These are phyloP conservation scores for Apostichopus japonicus DNA, from an alignment of 35 echinoderm and acorn worm species.

Conservation along the genomic window DNA sequence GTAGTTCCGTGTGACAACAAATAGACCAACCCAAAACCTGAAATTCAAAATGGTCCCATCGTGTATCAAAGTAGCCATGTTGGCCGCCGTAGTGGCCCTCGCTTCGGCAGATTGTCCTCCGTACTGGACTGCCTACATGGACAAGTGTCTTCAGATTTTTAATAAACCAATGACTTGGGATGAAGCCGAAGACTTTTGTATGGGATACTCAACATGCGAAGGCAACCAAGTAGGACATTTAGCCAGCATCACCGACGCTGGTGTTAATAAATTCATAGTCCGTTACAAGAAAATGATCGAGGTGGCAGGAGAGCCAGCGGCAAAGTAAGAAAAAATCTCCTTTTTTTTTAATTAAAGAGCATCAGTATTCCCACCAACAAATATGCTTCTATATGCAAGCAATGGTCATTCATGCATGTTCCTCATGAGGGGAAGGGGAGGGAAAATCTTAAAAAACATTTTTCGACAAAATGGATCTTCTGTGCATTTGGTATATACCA, in stretches of 20 bases:
- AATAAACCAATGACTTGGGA: constrained; percentile 11
- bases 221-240: constrained; percentile 51
- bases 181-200: constrained; percentile 16
- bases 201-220: constrained; percentile 41
- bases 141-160: constrained; percentile 41
- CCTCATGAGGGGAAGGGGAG: too few species aligned
- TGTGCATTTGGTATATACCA: too few species aligned
- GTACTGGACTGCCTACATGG: constrained; percentile 41
- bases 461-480: too few species aligned
- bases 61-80: neutral
- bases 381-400: too few species aligned
- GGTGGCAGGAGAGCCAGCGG: neutral
- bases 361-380: too few species aligned
- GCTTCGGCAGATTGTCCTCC: constrained; percentile 38
- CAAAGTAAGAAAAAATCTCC: neutral
- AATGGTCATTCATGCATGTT: too few species aligned
- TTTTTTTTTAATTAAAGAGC: neutral
- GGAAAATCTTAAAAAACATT: too few species aligned
- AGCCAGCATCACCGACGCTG: neutral
- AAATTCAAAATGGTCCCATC: constrained; percentile 20
- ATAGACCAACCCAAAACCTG: neutral
- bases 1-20: neutral
- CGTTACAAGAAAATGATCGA: constrained; percentile 28
- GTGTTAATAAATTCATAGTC: neutral
- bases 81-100: constrained; percentile 20